A percentile compares a stretch with the other conserved stretches of the same genome.
Evolutionary conservation across 2,888 invertebrate species (phyloP).

Genomic region (Flabesymbios commensalis): DNA sequence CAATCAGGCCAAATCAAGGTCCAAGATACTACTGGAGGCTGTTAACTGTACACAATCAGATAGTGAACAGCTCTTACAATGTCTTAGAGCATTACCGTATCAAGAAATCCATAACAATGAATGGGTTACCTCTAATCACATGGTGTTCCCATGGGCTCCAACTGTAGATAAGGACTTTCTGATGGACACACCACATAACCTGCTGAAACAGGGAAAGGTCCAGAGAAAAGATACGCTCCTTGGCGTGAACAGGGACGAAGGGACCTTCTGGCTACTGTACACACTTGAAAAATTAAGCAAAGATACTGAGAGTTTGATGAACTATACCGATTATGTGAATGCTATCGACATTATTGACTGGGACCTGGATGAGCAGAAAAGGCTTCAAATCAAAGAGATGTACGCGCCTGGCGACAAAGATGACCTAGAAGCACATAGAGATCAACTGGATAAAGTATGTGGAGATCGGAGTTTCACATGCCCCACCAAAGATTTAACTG

Average conservation of each 20-base stretch:
- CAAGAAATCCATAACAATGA: conserved; percentile 28
- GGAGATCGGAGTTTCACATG: conserved; percentile 94
- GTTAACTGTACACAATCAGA: conserved; percentile 30
- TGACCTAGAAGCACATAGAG: conserved; percentile 69
- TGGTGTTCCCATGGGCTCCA: conserved; percentile 85
- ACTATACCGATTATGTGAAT: conserved; percentile 13
- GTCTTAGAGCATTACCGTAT: conserved; percentile 25
- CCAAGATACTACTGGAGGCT: conserved; percentile 20
- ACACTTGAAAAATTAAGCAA: conserved; percentile 70
- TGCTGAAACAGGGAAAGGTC: conserved; percentile 72
- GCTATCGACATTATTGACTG: conserved; percentile 27
- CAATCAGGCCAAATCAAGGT: conserved; percentile 20
- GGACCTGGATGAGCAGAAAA: conserved; percentile 67
- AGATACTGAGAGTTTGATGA: conserved; percentile 29
- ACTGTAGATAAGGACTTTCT: conserved; percentile 89
- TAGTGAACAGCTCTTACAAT: conserved; percentile 26
- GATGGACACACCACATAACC: conserved; percentile 73
- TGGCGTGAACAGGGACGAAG: conserved; percentile 90
- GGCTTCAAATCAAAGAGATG: conserved; percentile 78
- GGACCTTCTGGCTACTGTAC: conserved; percentile 89
- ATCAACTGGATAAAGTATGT: conserved; percentile 81
- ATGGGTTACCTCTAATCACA: conserved; percentile 66
- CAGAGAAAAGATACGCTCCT: conserved; percentile 87
- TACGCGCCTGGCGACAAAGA: conserved; percentile 81
- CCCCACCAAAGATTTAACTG: conserved; percentile 83